These are phyloP conservation scores for Atlantisia rogersi DNA, from an alignment of 2,113 vertebrate genomes.

Conservation along the genomic window DNA sequence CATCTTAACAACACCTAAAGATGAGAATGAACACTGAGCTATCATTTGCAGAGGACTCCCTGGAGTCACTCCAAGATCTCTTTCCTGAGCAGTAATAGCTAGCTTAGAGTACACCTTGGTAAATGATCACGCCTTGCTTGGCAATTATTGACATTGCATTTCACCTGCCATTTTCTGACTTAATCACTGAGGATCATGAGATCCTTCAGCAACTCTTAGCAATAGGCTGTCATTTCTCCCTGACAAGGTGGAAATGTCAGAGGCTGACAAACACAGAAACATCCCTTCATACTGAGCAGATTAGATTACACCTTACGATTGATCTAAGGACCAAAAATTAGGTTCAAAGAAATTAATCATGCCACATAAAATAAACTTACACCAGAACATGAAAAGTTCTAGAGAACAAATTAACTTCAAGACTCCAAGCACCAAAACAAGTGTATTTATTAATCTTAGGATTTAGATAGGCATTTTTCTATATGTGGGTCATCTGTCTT, in stretches of 20 bases:
- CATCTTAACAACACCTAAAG: not conserved
- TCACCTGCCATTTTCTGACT: not conserved
- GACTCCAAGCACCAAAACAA: not conserved
- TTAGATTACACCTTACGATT: not conserved
- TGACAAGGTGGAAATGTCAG: not conserved
- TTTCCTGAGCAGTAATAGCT: not conserved
- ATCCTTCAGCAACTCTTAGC: not conserved
- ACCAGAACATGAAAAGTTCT: not conserved
- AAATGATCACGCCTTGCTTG: not conserved
- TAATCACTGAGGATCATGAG: not conserved
- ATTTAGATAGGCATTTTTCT: not conserved
- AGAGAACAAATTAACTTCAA: not conserved
- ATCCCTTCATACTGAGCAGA: not conserved
- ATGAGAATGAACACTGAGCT: not conserved
- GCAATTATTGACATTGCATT: not conserved
- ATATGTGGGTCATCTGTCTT: not conserved
- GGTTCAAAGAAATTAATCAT: not conserved
- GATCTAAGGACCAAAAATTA: not conserved
- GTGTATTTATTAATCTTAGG: not conserved
- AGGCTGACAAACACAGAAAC: not conserved
- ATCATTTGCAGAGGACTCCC: not conserved
- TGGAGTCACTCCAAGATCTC: rapidly evolving
- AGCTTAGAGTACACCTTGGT: not conserved
- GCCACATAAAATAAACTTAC: not conserved
- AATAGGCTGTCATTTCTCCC: not conserved